Evolutionary conservation across 1,140 invertebrate species (phyloP), one percentile per base, ranked within the genome.

Genomic region (Trachymyrmex septentrionalis): DNA sequence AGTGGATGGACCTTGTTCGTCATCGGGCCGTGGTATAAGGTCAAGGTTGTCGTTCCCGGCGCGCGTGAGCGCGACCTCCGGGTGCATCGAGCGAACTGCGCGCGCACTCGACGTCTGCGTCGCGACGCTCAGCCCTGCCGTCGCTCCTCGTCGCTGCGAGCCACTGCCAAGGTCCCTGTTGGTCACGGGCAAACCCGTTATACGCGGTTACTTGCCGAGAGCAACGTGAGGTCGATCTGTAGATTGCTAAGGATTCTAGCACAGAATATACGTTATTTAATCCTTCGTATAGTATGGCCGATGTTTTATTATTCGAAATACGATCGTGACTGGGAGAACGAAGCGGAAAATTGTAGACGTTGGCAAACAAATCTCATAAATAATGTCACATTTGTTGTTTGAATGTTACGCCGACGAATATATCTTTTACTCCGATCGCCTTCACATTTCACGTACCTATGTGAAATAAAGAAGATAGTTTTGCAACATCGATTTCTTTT

Each of bases 41-140:
- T 92, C 91, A 91, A 92, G 91, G 92, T 88, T 87, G 55, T 55
- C 69, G 86, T 67, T 72, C 78, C 63, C 67, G 86, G 82, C 89
- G 89, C 78, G 87, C 53, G 69, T 44, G 75, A 50, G 55, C 75
- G 76, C 86, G 87, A 87, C 90, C 88, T 88, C 88, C 88, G 86
- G 86, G 86, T 87, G 91, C 91, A 92, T 93, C 92, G 92, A 93
- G 91, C 90, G 93, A 91, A 90, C 88, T 93, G 94, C 94, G 93
- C 91, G 93, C 93, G 94, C 93, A 84, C 63, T 80, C 87, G 87
- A 87, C 93, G 91, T 92, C 92, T 93, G 92, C 92, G 91, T 93
- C 90, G 90, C 92, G 88, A 80, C 76, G 85, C 66, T 59, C 88
- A 63, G 61, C 77, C 57, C 85, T 80, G 53, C 63, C 61, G 63